phyloP scores from a whole-genome alignment of 2,797 vertebrate genomes.

The Myotis myotis region DNA sequence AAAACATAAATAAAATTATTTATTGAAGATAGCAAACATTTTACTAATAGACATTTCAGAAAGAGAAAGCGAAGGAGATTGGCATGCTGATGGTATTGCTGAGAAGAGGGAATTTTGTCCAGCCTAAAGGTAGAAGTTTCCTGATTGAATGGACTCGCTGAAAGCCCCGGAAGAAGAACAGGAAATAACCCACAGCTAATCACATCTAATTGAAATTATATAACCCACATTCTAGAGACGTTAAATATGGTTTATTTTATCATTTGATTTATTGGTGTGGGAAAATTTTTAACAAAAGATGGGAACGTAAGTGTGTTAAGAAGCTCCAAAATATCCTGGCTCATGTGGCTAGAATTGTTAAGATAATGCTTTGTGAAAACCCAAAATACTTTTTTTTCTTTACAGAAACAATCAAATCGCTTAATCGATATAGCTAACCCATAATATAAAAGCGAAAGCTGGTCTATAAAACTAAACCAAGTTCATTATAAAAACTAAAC shows the following conservation, averaged over 20 bases:
- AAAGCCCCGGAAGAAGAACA: neutral
- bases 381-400: neutral
- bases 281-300: neutral
- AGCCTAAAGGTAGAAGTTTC: neutral
- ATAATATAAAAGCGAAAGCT: neutral
- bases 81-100: neutral
- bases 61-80: neutral
- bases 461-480: neutral
- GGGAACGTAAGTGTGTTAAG: neutral
- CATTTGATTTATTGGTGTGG: neutral
- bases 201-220: neutral
- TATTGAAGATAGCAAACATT: neutral
- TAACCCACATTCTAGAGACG: neutral
- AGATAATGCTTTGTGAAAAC: neutral
- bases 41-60: neutral
- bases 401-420: neutral
- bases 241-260: neutral
- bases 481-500: neutral
- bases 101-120: neutral
- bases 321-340: neutral
- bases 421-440: neutral
- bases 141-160: neutral
- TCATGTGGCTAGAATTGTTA: neutral
- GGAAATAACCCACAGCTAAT: neutral
- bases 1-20: neutral